Evolutionary conservation across 2,113 vertebrate species (phyloP).

Genomic region (Amazona guildingii): DNA sequence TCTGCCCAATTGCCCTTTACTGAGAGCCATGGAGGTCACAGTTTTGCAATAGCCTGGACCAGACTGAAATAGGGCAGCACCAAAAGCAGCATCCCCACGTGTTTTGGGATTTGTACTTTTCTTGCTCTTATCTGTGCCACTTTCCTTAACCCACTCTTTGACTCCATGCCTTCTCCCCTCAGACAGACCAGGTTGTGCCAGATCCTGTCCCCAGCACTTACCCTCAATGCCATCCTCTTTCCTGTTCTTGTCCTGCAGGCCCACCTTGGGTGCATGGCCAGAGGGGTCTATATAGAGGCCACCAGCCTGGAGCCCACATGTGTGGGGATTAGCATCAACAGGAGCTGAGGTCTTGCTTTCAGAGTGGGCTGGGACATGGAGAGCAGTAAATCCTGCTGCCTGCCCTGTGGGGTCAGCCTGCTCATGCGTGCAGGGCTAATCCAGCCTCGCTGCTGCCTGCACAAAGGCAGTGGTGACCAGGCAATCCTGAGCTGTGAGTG

Average conservation of each 20-base stretch:
- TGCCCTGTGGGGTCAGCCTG: neutral
- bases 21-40: accelerated
- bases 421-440: neutral
- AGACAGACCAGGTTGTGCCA: neutral
- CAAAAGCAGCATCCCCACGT: accelerated
- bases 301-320: accelerated
- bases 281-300: neutral
- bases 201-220: neutral
- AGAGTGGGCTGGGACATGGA: neutral
- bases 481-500: neutral
- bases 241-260: neutral
- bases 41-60: neutral
- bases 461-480: neutral
- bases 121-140: accelerated
- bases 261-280: accelerated
- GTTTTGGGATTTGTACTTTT: neutral
- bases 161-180: accelerated
- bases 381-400: neutral
- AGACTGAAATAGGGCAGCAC: too few relatives aligned
- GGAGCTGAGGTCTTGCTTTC: neutral
- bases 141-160: accelerated
- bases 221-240: constrained; percentile 10
- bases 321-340: neutral
- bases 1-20: accelerated
- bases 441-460: neutral